A percentile compares a stretch with the other conserved stretches of the same genome.
phyloP scores from a whole-genome alignment of 2,113 vertebrate genomes.

The Falcunculus frontatus region DNA sequence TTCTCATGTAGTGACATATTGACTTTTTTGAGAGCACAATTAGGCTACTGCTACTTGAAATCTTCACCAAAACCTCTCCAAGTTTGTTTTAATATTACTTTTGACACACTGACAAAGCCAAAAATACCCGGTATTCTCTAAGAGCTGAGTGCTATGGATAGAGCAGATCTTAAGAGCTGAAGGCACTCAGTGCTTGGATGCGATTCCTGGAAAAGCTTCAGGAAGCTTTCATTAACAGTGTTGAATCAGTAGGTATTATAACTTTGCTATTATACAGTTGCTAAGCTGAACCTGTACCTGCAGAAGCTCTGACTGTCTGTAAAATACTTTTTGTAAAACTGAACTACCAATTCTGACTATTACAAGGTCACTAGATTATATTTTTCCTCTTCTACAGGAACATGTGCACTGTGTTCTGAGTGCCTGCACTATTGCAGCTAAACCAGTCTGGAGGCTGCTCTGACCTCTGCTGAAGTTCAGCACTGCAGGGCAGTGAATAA shows the following conservation, averaged over 20 bases:
- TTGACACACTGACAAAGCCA: neutral
- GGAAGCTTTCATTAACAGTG: neutral
- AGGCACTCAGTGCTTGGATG: neutral
- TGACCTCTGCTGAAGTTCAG: neutral
- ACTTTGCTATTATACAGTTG: neutral
- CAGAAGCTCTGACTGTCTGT: neutral
- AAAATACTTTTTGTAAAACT: neutral
- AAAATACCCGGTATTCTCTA: neutral
- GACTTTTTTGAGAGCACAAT: neutral
- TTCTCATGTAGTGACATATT: neutral
- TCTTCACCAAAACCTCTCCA: neutral
- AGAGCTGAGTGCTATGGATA: neutral
- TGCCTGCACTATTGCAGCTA: neutral
- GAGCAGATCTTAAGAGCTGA: neutral
- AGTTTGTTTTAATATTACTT: neutral
- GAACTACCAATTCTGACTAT: neutral
- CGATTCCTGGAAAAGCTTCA: neutral
- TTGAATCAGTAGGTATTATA: neutral
- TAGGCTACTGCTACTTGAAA: neutral
- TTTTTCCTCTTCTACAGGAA: neutral
- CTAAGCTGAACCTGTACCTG: neutral
- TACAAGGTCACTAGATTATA: neutral
- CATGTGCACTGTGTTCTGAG: rapidly evolving
- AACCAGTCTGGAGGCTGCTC: neutral
- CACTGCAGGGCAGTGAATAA: neutral